Evolutionary conservation across 1,140 invertebrate species (phyloP).

Genomic region (Gryllus bimaculatus): DNA sequence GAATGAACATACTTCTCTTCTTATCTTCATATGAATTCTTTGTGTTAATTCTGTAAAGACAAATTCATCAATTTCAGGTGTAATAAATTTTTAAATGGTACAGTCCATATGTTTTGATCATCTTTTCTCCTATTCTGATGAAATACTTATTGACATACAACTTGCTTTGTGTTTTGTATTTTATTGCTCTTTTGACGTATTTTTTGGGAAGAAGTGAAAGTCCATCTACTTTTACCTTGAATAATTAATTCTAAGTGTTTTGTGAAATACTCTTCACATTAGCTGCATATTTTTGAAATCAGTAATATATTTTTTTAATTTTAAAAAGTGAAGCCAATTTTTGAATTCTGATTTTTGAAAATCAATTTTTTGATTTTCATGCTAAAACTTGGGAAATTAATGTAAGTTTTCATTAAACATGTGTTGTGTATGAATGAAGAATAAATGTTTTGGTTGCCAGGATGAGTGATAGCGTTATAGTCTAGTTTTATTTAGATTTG

Average conservation of each 20-base stretch:
- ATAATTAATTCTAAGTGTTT: background rate
- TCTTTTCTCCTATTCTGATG: background rate
- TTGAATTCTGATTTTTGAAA: conserved; percentile 20
- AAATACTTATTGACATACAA: background rate
- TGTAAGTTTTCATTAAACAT: conserved; percentile 22
- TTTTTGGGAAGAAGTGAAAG: background rate
- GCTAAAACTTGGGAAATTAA: conserved; percentile 22
- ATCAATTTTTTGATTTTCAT: conserved; percentile 24
- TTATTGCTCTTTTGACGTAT: background rate
- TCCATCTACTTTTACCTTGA: background rate
- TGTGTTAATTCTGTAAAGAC: background rate
- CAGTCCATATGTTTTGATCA: background rate
- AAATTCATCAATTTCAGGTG: background rate
- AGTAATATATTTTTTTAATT: background rate
- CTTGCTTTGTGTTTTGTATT: background rate
- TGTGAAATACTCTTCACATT: background rate
- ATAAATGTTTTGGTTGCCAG: background rate
- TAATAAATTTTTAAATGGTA: background rate
- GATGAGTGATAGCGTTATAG: background rate
- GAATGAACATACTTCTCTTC: background rate
- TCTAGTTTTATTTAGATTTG: background rate
- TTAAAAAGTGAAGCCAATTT: conserved; percentile 10
- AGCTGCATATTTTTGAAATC: background rate
- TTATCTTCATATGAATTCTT: background rate
- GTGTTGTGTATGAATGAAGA: conserved; percentile 7